Conservation (phyloP, 2,113 vertebrate genomes). For the Suricata suricatta region DNA sequence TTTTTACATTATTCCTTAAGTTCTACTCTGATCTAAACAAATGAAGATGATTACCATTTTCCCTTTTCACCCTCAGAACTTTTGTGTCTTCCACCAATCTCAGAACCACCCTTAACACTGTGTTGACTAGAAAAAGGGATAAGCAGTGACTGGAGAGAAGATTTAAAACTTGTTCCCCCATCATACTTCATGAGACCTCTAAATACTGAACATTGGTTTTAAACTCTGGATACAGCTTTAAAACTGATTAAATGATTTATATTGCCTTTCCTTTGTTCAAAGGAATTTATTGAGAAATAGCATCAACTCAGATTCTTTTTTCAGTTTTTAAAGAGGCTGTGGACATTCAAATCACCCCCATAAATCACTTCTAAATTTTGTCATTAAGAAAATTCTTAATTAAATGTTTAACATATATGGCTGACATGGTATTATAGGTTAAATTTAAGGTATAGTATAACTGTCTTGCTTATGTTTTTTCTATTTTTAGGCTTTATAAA, state of each 20-base stretch:
- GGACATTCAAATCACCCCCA: not conserved
- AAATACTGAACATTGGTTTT: conserved; percentile 47
- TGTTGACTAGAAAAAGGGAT: conserved; percentile 15
- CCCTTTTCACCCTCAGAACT: not conserved
- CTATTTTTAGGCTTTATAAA: not conserved
- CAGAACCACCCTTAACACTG: not conserved
- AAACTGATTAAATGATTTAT: conserved; percentile 61
- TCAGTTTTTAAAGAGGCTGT: conserved; percentile 21
- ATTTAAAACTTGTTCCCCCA: conserved; percentile 12
- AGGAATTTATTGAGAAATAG: conserved; percentile 54
- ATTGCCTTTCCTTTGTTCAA: conserved; percentile 11
- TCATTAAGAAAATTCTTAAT: conserved; percentile 59
- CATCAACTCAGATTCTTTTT: conserved; percentile 41
- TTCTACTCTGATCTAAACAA: not conserved
- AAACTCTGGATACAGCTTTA: conserved; percentile 38
- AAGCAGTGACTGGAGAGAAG: not conserved
- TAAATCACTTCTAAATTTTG: conserved; percentile 57
- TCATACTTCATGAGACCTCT: not conserved
- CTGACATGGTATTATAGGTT: conserved; percentile 20
- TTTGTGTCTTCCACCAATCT: not conserved
- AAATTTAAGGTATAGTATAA: conserved; percentile 16
- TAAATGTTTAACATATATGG: conserved; percentile 41
- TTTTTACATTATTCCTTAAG: not conserved
- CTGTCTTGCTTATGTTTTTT: conserved; percentile 27
- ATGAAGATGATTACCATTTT: not conserved